These are phyloP conservation scores for Tuberolachnus salignus DNA, from an alignment of 2,888 invertebrate genomes.

Conservation along the genomic window DNA sequence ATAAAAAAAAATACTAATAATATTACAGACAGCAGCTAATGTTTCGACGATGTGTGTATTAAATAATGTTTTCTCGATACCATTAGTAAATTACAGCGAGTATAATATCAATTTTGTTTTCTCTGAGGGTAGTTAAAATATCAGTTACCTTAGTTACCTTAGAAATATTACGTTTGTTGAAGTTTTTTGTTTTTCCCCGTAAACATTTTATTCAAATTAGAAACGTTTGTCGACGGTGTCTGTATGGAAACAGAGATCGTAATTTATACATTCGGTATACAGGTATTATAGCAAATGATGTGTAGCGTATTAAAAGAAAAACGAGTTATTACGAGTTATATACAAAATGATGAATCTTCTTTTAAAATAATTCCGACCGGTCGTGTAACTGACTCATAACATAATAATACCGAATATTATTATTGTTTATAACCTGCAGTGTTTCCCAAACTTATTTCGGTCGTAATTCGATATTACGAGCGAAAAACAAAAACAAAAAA, in stretches of 20 bases:
- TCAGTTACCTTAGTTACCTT: too few relatives aligned
- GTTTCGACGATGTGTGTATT: not conserved
- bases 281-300: too few relatives aligned
- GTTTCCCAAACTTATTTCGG: too few relatives aligned
- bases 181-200: not conserved
- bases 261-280: not conserved
- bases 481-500: too few relatives aligned
- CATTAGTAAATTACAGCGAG: conserved; percentile 17
- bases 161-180: not conserved
- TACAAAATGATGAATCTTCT: not conserved
- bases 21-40: not conserved
- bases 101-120: not conserved
- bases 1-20: not conserved
- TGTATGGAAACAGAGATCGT: not conserved
- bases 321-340: not conserved
- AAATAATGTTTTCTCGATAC: conserved; percentile 11
- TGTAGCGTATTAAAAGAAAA: not conserved
- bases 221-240: not conserved
- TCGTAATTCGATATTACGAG: too few relatives aligned
- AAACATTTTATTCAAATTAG: not conserved
- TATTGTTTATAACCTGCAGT: too few relatives aligned
- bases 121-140: not conserved
- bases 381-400: not conserved
- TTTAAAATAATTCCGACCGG: conserved; percentile 6
- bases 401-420: too few relatives aligned